Conservation (phyloP, 2,888 invertebrate genomes). For the Athripsodes cinereus region DNA sequence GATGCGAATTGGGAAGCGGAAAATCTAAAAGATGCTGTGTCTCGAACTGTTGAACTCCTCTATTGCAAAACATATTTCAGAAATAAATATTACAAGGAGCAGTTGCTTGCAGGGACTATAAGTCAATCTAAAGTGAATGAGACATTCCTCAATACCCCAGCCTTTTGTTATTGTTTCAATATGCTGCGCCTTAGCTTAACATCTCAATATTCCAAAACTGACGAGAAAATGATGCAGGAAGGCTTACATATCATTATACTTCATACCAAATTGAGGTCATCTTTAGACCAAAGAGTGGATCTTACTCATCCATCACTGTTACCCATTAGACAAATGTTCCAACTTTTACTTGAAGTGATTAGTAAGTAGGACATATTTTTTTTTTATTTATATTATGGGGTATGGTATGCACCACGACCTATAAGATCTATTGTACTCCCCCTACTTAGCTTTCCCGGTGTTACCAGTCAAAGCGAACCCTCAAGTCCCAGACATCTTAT, state of each 20-base stretch:
- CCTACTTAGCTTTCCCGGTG: too few species aligned
- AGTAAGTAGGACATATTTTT: slow-evolving; percentile 48
- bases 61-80: slow-evolving; percentile 42
- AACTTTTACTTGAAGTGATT: slow-evolving; percentile 71
- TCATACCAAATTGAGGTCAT: slow-evolving; percentile 62
- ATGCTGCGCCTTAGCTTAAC: slow-evolving; percentile 60
- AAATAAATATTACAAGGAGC: slow-evolving; percentile 4
- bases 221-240: slow-evolving; percentile 52
- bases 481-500: too few species aligned
- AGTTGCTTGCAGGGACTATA: neutral
- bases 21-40: slow-evolving; percentile 54
- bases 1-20: slow-evolving; percentile 73
- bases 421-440: too few species aligned
- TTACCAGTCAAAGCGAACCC: too few species aligned
- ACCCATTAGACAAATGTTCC: slow-evolving; percentile 77
- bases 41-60: slow-evolving; percentile 56
- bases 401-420: too few species aligned
- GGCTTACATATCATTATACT: slow-evolving; percentile 62
- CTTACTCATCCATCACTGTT: slow-evolving; percentile 68
- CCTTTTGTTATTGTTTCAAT: slow-evolving; percentile 79
- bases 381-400: too few species aligned
- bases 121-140: neutral
- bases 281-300: slow-evolving; percentile 41
- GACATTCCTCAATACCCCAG: slow-evolving; percentile 56
- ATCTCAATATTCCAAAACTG: slow-evolving; percentile 42